These are phyloP conservation scores for Mastigias papua DNA, from an alignment of 30 jellyfish, hydroid and myxozoan genomes.

Conservation along the genomic window DNA sequence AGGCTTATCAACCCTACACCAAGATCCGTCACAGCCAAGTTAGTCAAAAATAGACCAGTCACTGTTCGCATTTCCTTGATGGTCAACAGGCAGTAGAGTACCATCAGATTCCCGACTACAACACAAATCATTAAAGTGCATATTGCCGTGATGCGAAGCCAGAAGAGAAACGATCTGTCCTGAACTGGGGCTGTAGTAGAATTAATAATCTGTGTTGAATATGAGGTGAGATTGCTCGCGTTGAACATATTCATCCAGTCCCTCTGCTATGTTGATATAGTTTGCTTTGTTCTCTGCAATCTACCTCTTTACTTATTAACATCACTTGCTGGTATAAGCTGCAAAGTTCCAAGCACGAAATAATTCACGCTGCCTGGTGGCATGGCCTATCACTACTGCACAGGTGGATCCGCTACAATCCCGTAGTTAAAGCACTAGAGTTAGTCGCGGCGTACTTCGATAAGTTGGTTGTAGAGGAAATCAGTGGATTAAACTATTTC, in stretches of 20 bases:
- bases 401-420: too few species aligned
- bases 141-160: constrained; percentile 26
- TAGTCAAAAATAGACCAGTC: constrained; percentile 62
- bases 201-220: neutral
- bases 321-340: too few species aligned
- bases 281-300: neutral
- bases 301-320: too few species aligned
- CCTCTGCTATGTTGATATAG: neutral
- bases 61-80: constrained; percentile 69
- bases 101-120: constrained; percentile 58
- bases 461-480: too few species aligned
- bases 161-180: constrained; percentile 8
- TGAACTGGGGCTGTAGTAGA: neutral
- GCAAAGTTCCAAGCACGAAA: too few species aligned
- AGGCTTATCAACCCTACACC: constrained; percentile 67
- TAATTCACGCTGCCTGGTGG: too few species aligned
- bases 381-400: too few species aligned
- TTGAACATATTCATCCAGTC: neutral
- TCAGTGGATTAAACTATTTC: too few species aligned
- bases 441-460: too few species aligned
- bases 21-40: constrained; percentile 74
- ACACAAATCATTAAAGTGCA: constrained; percentile 21
- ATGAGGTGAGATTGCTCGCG: neutral
- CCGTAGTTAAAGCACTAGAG: too few species aligned
- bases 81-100: constrained; percentile 29